Conservation (phyloP, 2,113 vertebrate species). For the Turdus rufiventris region DNA sequence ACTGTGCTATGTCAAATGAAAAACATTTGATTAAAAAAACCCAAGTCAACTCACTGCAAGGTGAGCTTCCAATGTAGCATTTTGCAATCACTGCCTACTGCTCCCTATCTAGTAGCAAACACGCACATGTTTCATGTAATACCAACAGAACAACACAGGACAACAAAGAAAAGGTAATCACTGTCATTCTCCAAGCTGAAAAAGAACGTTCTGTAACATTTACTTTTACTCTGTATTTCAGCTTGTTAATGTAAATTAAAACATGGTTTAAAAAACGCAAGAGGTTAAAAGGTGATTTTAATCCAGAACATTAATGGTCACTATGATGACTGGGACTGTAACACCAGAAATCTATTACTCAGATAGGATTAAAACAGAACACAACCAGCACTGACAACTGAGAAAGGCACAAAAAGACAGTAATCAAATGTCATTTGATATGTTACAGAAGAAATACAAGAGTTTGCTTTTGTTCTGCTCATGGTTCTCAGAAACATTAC, state of each 20-base stretch:
- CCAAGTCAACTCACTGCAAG: neutral
- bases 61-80: neutral
- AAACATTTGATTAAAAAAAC: neutral
- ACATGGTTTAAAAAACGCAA: neutral
- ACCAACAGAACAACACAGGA: neutral
- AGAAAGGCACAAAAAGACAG: neutral
- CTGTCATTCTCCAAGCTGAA: neutral
- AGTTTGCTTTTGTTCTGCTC: neutral
- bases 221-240: neutral
- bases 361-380: neutral
- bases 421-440: neutral
- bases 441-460: neutral
- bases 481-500: neutral
- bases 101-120: neutral
- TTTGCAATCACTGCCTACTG: neutral
- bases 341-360: neutral
- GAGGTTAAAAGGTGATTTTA: neutral
- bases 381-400: neutral
- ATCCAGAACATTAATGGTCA: neutral
- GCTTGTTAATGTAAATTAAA: neutral
- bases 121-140: rapidly evolving
- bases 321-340: neutral
- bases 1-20: neutral
- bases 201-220: neutral
- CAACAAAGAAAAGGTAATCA: neutral